phyloP scores from a whole-genome alignment of 2,797 vertebrate genomes.

The Phrynocephalus forsythii region DNA sequence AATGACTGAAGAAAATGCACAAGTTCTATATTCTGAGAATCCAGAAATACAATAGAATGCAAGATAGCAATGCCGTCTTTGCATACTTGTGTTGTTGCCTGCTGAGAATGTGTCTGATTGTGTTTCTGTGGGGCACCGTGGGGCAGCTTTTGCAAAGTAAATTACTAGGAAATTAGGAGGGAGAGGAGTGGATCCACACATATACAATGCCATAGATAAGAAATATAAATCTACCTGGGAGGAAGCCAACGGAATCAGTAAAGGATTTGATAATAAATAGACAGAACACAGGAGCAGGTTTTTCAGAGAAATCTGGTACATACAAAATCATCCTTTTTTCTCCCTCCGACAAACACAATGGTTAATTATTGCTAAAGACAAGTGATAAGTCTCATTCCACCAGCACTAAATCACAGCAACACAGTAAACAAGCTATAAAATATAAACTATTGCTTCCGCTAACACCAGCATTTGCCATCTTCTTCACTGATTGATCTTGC shows the following conservation, averaged over 20 bases:
- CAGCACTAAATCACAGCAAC: background rate
- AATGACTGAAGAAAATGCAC: background rate
- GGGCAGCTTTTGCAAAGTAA: background rate
- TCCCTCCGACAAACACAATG: background rate
- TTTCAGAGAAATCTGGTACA: slow-evolving; percentile 13
- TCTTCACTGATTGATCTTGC: slow-evolving; percentile 29
- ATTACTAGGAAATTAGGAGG: background rate
- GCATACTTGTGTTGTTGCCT: slow-evolving; percentile 10
- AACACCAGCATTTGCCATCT: slow-evolving; percentile 3
- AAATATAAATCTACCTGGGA: background rate
- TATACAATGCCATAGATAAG: background rate
- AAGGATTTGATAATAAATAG: slow-evolving; percentile 27
- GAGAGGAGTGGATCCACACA: background rate
- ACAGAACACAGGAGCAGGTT: background rate
- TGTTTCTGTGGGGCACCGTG: background rate
- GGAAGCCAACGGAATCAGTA: slow-evolving; percentile 2
- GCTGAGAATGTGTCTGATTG: background rate
- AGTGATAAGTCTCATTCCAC: background rate
- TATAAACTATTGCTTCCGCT: background rate
- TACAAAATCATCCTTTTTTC: slow-evolving; percentile 19
- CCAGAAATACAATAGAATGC: background rate
- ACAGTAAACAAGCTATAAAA: slow-evolving; percentile 18
- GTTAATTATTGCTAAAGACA: slow-evolving; percentile 15
- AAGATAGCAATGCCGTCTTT: background rate
- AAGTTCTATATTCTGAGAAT: background rate